A percentile compares a stretch with the other conserved stretches of the same genome.
Conservation (phyloP, 2,797 vertebrate genomes). For the Micropoecilia bifurca region DNA sequence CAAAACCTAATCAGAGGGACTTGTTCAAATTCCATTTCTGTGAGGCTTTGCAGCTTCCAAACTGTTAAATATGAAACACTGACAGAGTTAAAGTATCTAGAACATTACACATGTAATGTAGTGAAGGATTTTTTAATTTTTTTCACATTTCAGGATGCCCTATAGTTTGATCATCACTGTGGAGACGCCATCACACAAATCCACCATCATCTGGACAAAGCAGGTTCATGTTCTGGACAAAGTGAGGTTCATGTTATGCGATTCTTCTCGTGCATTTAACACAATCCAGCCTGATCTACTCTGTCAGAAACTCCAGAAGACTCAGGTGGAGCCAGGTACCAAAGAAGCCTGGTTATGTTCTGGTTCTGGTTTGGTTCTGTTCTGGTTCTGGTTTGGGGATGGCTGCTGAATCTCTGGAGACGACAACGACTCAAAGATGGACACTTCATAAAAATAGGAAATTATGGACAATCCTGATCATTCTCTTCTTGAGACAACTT, state of each 20-base stretch:
- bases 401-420: too few relatives aligned
- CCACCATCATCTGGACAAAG: not conserved
- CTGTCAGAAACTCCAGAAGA: not conserved
- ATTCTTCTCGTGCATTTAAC: not conserved
- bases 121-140: constrained; percentile 6
- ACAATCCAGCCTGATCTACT: not conserved
- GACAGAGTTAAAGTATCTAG: constrained; percentile 52
- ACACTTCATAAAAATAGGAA: not conserved
- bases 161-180: not conserved
- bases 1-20: constrained; percentile 50
- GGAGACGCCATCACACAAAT: not conserved
- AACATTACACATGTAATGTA: constrained; percentile 35
- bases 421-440: too few relatives aligned
- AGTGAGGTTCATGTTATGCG: not conserved
- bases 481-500: too few relatives aligned
- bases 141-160: not conserved
- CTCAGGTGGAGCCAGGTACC: not conserved
- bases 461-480: too few relatives aligned
- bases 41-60: constrained; percentile 47
- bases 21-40: constrained; percentile 63
- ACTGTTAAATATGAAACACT: constrained; percentile 54
- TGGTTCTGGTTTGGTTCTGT: too few relatives aligned
- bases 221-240: too few relatives aligned
- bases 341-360: too few relatives aligned
- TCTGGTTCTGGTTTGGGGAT: too few relatives aligned